Conservation (phyloP, 2,797 vertebrate species). For the Australoheros facetus region DNA sequence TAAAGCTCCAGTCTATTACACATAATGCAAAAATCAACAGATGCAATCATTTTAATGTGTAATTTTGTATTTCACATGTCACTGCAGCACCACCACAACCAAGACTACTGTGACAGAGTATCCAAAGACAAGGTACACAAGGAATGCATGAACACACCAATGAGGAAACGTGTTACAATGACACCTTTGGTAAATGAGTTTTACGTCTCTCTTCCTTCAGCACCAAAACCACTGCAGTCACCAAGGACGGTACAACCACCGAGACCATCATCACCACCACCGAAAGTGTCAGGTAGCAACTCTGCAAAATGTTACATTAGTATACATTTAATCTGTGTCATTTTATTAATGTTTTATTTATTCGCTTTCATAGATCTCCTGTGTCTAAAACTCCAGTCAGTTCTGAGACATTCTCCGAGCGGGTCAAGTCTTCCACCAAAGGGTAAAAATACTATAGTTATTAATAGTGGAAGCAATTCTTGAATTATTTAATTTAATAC, state of each 20-base stretch:
- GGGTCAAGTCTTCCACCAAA: constrained; percentile 67
- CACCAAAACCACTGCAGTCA: constrained; percentile 55
- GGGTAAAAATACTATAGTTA: constrained; percentile 53
- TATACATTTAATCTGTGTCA: not conserved
- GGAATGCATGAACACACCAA: not conserved
- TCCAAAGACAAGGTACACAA: constrained; percentile 65
- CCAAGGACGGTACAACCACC: constrained; percentile 63
- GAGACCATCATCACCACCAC: constrained; percentile 67
- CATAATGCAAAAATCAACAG: not conserved
- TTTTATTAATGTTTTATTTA: not conserved
- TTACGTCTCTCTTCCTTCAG: constrained; percentile 48
- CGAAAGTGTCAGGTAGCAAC: constrained; percentile 50
- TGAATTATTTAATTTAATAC: not conserved
- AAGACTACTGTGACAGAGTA: constrained; percentile 36
- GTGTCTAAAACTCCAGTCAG: constrained; percentile 55
- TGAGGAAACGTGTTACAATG: not conserved
- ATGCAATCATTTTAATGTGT: not conserved
- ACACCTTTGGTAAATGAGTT: not conserved
- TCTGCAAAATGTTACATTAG: not conserved
- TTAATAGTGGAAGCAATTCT: not conserved
- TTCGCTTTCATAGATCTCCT: constrained; percentile 40
- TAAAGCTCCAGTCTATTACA: not conserved
- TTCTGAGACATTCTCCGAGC: constrained; percentile 65
- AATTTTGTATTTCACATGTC: constrained; percentile 12
- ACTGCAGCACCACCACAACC: constrained; percentile 28